Percentiles rank a stretch among this genome's conserved stretches.
Conservation (phyloP, 2,113 vertebrate genomes). For the Hyperoodon ampullatus region DNA sequence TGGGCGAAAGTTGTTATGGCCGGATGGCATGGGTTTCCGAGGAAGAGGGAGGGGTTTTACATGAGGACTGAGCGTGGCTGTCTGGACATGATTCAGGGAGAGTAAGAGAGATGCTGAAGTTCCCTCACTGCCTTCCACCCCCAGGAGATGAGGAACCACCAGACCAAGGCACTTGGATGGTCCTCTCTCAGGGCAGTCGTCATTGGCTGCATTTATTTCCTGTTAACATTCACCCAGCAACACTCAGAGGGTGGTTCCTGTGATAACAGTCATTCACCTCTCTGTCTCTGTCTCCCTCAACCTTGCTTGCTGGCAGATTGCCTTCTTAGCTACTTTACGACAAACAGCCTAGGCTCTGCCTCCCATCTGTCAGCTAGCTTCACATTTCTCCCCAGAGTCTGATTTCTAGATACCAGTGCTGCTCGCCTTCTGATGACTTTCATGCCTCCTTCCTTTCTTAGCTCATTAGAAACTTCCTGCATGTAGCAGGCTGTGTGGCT, state of each 20-base stretch:
- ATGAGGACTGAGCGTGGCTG: background rate
- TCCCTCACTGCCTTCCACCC: rapidly evolving
- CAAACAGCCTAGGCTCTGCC: background rate
- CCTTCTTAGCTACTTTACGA: background rate
- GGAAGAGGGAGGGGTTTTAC: background rate
- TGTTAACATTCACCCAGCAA: background rate
- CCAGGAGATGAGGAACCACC: background rate
- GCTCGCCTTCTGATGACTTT: background rate
- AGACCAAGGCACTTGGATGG: background rate
- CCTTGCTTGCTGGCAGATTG: background rate
- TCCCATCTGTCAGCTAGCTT: background rate
- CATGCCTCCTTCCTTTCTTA: background rate
- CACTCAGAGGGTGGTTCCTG: background rate
- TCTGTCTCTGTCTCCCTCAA: background rate
- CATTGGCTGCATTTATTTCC: background rate
- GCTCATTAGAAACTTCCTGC: background rate
- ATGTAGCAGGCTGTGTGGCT: background rate
- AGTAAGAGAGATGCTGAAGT: background rate
- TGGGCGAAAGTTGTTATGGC: rapidly evolving
- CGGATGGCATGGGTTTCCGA: background rate
- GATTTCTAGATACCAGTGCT: background rate
- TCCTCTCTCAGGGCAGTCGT: background rate
- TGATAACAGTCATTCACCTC: background rate
- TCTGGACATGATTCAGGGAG: background rate
- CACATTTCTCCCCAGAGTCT: background rate